A percentile compares a stretch with the other conserved stretches of the same genome.
These are phyloP conservation scores for Glyphotaelius pellucidus DNA, from an alignment of 2,888 invertebrate genomes.

Conservation along the genomic window DNA sequence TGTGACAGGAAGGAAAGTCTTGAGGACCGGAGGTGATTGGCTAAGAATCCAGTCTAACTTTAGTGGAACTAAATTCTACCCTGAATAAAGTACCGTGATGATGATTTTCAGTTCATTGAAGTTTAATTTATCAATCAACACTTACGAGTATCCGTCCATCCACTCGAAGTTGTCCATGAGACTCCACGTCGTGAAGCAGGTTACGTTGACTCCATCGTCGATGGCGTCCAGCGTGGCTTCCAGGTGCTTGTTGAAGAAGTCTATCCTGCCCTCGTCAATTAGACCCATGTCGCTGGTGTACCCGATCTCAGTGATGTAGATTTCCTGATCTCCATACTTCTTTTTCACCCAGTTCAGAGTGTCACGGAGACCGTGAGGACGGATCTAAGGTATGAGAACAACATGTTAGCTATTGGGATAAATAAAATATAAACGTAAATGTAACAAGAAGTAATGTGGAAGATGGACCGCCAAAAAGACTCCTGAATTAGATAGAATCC, in stretches of 20 bases:
- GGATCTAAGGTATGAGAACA: slow-evolving; percentile 72
- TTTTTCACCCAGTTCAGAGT: slow-evolving; percentile 80
- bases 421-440: too few species aligned
- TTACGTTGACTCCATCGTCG: slow-evolving; percentile 78
- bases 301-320: slow-evolving; percentile 81
- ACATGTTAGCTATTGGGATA: background rate
- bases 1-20: too few species aligned
- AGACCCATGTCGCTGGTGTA: slow-evolving; percentile 74
- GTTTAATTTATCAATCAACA: background rate
- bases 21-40: background rate
- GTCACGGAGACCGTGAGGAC: slow-evolving; percentile 82
- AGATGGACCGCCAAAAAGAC: too few species aligned
- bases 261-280: slow-evolving; percentile 75
- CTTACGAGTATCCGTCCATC: slow-evolving; percentile 83
- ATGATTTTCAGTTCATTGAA: background rate
- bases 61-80: too few species aligned
- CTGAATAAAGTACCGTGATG: too few species aligned
- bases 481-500: too few species aligned
- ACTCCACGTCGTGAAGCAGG: slow-evolving; percentile 87
- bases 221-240: slow-evolving; percentile 73
- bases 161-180: slow-evolving; percentile 91
- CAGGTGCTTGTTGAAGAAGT: slow-evolving; percentile 77
- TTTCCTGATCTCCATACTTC: slow-evolving; percentile 78
- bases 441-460: too few species aligned
- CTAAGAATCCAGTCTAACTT: background rate